phyloP scores from a whole-genome alignment of 53 echinoderm and acorn worm species.

The Echinarachnius parma region DNA sequence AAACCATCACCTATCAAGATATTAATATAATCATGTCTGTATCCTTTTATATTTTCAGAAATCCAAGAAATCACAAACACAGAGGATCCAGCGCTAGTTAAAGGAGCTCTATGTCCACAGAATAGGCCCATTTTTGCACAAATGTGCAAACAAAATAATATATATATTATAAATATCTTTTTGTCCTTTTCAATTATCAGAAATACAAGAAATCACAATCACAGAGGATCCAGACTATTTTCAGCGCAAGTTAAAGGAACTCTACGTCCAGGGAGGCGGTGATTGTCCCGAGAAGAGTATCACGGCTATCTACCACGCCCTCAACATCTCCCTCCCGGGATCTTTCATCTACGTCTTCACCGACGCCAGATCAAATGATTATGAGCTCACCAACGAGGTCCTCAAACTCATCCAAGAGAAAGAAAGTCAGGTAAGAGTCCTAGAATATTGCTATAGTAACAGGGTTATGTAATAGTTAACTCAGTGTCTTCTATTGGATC shows the following conservation, averaged over 20 bases:
- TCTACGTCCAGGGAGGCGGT: conserved; percentile 93
- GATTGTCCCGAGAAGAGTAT: conserved; percentile 97
- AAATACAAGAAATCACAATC: conserved; percentile 77
- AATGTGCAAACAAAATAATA: too few relatives aligned
- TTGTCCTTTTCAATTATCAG: conserved; percentile 28
- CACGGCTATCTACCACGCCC: conserved; percentile 80
- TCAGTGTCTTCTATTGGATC: too few relatives aligned
- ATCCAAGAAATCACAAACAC: not conserved
- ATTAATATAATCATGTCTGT: too few relatives aligned
- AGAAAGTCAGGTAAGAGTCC: conserved; percentile 92
- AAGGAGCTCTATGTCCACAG: not conserved
- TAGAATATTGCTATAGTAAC: too few relatives aligned
- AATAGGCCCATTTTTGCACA: not conserved
- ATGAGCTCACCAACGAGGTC: conserved; percentile 79
- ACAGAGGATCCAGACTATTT: conserved; percentile 81
- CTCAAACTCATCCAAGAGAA: conserved; percentile 92
- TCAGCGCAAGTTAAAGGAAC: conserved; percentile 56
- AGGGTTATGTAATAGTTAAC: too few relatives aligned
- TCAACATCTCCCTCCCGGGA: conserved; percentile 82
- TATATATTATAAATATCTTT: too few relatives aligned
- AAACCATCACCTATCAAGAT: too few relatives aligned
- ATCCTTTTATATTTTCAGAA: too few relatives aligned
- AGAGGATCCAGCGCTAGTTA: not conserved
- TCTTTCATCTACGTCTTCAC: conserved; percentile 99
- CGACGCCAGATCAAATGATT: conserved; percentile 94